These are phyloP conservation scores for Slavum lentiscoides DNA, from an alignment of 2,888 invertebrate genomes.

Conservation along the genomic window DNA sequence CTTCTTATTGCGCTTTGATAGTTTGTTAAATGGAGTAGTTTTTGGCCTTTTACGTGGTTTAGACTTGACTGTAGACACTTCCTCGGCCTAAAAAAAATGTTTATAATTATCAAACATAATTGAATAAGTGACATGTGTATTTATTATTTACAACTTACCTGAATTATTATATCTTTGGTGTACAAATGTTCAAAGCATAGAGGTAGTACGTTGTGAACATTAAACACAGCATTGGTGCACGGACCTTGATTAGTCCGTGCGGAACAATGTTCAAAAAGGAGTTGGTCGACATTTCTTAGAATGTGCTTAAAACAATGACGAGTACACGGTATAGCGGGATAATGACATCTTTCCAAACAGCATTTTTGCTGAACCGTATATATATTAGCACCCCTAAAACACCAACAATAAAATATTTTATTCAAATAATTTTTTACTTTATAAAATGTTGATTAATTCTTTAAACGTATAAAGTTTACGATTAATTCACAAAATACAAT, in stretches of 20 bases:
- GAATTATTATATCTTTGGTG: slow-evolving; percentile 67
- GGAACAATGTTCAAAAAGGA: slow-evolving; percentile 78
- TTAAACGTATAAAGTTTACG: background rate
- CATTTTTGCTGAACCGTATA: slow-evolving; percentile 40
- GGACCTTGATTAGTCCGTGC: slow-evolving; percentile 79
- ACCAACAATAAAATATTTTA: background rate
- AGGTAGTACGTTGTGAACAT: slow-evolving; percentile 78
- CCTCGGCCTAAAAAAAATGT: slow-evolving; percentile 27
- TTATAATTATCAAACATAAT: slow-evolving; percentile 1
- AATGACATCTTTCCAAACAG: slow-evolving; percentile 55
- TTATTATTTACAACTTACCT: slow-evolving; percentile 62
- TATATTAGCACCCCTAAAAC: slow-evolving; percentile 9
- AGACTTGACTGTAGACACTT: slow-evolving; percentile 14
- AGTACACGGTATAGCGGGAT: slow-evolving; percentile 71
- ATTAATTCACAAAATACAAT: background rate
- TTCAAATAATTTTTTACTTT: background rate
- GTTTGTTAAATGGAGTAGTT: slow-evolving; percentile 62
- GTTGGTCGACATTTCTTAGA: slow-evolving; percentile 81
- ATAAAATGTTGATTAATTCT: background rate
- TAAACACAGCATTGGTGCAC: slow-evolving; percentile 78
- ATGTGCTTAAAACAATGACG: slow-evolving; percentile 84
- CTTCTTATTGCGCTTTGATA: slow-evolving; percentile 66
- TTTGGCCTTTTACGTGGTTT: slow-evolving; percentile 69
- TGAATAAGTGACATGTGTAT: background rate
- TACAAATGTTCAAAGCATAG: slow-evolving; percentile 76